Evolutionary conservation across 2,113 vertebrate species (phyloP).

Genomic region (Aegithalos caudatus): DNA sequence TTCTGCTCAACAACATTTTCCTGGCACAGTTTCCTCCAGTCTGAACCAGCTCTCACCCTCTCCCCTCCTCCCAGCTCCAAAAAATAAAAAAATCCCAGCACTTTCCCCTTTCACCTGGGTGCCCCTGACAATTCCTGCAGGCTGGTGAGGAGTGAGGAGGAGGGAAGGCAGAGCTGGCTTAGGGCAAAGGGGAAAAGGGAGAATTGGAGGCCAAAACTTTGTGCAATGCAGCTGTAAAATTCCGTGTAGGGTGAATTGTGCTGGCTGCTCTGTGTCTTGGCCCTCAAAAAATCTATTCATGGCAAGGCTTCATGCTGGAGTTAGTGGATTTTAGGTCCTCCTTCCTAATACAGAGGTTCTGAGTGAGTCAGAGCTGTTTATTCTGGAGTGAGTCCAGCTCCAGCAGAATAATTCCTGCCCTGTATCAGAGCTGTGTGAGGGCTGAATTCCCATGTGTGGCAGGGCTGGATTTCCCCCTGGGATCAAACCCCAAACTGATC

Average conservation of each 20-base stretch:
- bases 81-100: neutral
- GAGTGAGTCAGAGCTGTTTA: neutral
- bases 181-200: neutral
- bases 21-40: neutral
- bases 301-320: too few relatives aligned
- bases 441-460: accelerated
- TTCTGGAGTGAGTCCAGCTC: neutral
- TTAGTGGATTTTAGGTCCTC: neutral
- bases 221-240: neutral
- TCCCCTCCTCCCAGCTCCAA: neutral
- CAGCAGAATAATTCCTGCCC: neutral
- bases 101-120: neutral
- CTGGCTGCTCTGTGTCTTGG: neutral
- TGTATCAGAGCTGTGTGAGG: neutral
- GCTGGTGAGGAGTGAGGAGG: neutral
- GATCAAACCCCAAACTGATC: neutral
- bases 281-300: neutral
- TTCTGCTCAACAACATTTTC: neutral
- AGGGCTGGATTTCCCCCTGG: neutral
- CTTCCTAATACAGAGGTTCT: neutral
- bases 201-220: neutral
- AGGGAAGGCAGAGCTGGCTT: neutral
- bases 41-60: neutral
- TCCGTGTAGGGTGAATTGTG: neutral
- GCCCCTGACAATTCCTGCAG: neutral